Conservation (phyloP, 2,797 vertebrate species). For the Premnoplex brunnescens region DNA sequence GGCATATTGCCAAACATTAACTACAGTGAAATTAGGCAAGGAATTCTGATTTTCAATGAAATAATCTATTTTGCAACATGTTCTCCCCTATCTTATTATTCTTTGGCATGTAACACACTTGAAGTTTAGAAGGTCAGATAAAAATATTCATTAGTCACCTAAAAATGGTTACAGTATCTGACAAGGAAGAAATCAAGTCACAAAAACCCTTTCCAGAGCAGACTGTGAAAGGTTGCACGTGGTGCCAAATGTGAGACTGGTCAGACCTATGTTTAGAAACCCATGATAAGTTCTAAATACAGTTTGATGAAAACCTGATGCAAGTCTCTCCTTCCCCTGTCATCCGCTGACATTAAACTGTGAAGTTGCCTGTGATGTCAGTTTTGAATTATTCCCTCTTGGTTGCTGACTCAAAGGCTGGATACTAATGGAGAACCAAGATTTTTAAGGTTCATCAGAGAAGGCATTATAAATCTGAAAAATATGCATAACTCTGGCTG, state of each 20-base stretch:
- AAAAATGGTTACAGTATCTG: slow-evolving; percentile 12
- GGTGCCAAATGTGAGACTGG: slow-evolving; percentile 39
- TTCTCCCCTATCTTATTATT: slow-evolving; percentile 3
- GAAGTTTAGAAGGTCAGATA: background rate
- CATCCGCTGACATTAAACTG: slow-evolving; percentile 50
- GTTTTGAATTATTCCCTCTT: slow-evolving; percentile 62
- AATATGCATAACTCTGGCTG: slow-evolving; percentile 2
- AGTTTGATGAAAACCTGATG: slow-evolving; percentile 68
- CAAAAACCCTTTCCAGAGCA: slow-evolving; percentile 24
- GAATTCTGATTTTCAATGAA: slow-evolving; percentile 35
- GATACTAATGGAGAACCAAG: background rate
- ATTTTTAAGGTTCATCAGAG: slow-evolving; percentile 50
- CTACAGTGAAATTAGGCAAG: slow-evolving; percentile 50
- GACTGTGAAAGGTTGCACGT: slow-evolving; percentile 12
- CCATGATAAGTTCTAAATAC: slow-evolving; percentile 45
- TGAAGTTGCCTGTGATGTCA: slow-evolving; percentile 63
- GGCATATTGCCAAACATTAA: slow-evolving; percentile 49
- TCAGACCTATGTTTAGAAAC: slow-evolving; percentile 65
- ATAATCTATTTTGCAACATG: slow-evolving; percentile 26
- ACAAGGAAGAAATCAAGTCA: slow-evolving; percentile 30
- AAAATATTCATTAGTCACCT: slow-evolving; percentile 51
- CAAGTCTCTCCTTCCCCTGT: slow-evolving; percentile 45
- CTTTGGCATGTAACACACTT: slow-evolving; percentile 4
- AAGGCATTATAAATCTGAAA: slow-evolving; percentile 44
- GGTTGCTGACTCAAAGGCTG: slow-evolving; percentile 58